Base-by-base conservation (phyloP, 2,797 vertebrate genomes). In the Triplophysa yarkandensis region DNA sequence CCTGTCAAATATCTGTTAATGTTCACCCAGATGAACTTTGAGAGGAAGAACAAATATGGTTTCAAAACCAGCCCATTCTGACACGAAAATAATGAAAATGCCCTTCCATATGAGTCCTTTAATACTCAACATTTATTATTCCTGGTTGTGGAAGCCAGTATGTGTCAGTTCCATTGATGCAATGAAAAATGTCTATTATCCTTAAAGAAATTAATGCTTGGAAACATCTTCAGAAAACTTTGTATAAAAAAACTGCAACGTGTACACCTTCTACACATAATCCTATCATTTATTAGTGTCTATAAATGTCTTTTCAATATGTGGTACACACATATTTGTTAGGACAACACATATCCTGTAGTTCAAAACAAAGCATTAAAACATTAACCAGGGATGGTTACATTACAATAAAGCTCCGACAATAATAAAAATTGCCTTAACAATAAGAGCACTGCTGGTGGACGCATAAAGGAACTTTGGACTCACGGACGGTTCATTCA, bases 401-500 rank as follows among this genome's bases (percentile, higher is more conserved):
- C n/a, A 68, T 25, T 19, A 52, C 41, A 39, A 61, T 23, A 84
- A 85, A 79, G 36, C 79, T 50, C 71, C 77, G 79, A 85, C 81
- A 84, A 83, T 73, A 83, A 82, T 58, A 58, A 32, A 86, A 88
- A 79, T 25, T 83, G 52, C 67, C 83, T 77, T 44, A 60, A 71
- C 57, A 50, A 71, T 83, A 88, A 87, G 84, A 85, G 87, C 86
- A 88, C 86, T 88, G 81, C 77, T 32, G 55, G 28, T 58, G 28
- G 16, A 34, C 4, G 17, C 55, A 34, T 10, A 9, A 32, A 58
- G 3, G 16, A 32, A 34, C 27, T 16, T 28, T 52, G 46, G 36
- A 57, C 32, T 62, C 39, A 21, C 5, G 23, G 41, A n/a, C 17
- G 1, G 60, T 63, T 67, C 7, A 1, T 23, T 57, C 14, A 34